Evolutionary conservation across 2,113 vertebrate species (phyloP).

Genomic region (Apeltes quadracus): DNA sequence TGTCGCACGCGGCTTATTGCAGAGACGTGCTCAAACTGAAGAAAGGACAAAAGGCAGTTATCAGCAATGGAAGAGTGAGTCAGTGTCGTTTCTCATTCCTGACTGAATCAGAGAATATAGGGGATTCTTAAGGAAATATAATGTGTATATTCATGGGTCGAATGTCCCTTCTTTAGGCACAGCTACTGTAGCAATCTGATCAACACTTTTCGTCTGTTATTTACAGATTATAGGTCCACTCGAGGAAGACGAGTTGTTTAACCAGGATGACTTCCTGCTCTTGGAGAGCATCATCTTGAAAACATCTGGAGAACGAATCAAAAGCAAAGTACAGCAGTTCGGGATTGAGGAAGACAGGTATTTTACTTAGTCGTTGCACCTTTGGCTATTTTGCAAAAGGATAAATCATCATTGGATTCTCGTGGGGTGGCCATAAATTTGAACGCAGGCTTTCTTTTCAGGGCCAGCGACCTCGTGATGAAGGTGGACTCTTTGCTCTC

Average conservation of each 20-base stretch:
- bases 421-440: neutral
- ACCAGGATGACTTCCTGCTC: constrained; percentile 97
- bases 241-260: constrained; percentile 91
- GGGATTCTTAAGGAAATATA: neutral
- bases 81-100: neutral
- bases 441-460: constrained; percentile 55
- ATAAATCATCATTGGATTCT: neutral
- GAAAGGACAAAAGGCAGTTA: constrained; percentile 92
- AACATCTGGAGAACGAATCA: constrained; percentile 95
- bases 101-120: neutral
- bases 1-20: constrained; percentile 91
- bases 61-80: constrained; percentile 97
- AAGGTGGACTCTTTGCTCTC: constrained; percentile 96
- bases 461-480: constrained; percentile 97
- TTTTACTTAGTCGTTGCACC: neutral
- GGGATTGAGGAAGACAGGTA: constrained; percentile 93
- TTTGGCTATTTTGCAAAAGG: neutral
- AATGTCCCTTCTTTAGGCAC: neutral
- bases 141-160: neutral
- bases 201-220: neutral
- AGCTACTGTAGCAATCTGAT: neutral
- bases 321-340: constrained; percentile 89
- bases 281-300: constrained; percentile 95
- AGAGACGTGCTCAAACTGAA: constrained; percentile 93
- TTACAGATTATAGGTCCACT: constrained; percentile 92